These are phyloP conservation scores for Umimayanthus kanabou DNA, from an alignment of 92 coral and sea anemone genomes.

Conservation along the genomic window DNA sequence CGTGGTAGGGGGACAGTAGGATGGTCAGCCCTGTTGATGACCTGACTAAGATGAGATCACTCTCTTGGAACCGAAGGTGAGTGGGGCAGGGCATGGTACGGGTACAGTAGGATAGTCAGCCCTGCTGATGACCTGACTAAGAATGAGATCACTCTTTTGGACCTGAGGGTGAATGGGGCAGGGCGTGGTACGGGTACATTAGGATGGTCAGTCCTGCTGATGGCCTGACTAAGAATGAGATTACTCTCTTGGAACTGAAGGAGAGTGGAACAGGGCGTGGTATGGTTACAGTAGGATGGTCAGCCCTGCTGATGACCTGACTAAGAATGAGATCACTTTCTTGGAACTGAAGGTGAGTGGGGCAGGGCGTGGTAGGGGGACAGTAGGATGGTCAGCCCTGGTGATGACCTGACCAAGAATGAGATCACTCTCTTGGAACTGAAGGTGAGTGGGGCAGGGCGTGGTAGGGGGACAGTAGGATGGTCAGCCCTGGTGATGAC, in stretches of 20 bases:
- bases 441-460: too few species aligned
- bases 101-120: not conserved
- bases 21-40: slow-evolving; percentile 11
- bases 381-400: not conserved
- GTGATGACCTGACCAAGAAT: not conserved
- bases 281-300: slow-evolving; percentile 12
- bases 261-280: not conserved
- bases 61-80: slow-evolving; percentile 28
- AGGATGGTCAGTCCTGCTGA: not conserved
- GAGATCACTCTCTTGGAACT: not conserved
- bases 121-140: not conserved
- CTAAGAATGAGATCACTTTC: slow-evolving; percentile 27
- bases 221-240: too few species aligned
- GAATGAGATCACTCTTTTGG: not conserved
- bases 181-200: not conserved
- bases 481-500: too few species aligned
- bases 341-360: slow-evolving; percentile 26
- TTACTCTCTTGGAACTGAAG: too few species aligned
- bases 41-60: slow-evolving; percentile 27
- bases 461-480: too few species aligned
- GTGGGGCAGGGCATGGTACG: not conserved
- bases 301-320: not conserved
- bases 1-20: not conserved
- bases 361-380: not conserved
- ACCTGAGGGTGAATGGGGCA: not conserved